Base-by-base conservation (phyloP, 1,140 invertebrate genomes). In the Brachionus angularis region DNA sequence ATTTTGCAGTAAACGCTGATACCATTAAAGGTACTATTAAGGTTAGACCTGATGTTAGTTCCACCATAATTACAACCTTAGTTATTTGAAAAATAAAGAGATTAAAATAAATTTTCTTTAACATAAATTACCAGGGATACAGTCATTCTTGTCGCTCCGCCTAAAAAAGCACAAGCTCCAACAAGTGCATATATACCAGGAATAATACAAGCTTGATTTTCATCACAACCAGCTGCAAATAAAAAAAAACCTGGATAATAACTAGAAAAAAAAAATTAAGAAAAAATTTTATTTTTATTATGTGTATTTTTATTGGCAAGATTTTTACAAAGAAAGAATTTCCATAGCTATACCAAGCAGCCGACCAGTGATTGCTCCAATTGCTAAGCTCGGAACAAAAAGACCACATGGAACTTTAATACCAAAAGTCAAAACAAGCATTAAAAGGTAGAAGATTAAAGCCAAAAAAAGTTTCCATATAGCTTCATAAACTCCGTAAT, bases 101-200 rank as follows among this genome's bases (percentile, higher is more conserved):
- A 4, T 25, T 46, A 27, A 0, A 25, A 0, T n/a, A 99, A 0
- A 10, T 34, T 80, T 82, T 99, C 96, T 82, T 98, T 98, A 96
- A 98, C 98, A 55, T 98, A 98, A 29, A 98, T 96, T 61, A 99
- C 96, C 70, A 99, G 81, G 0, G 94, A 98, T 5, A 99, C 87
- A 72, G 95, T 98, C 93, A 98, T 98, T 75, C 93, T 84, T 0
- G 96, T 99, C n/a, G 98, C 93, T 5, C 96, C 96, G 1, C 96
- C 96, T 0, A 99, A 83, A n/a, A 94, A 91, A 1, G 96, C 96
- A 3, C 95, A 95, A 8, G 96, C 96, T 0, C 96, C 96, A 14
- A 99, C 94, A 89, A 99, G 96, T 0, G 96, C 96, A 81, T 99
- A 99, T n/a, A 99, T 82, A 0, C 94, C 93, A 0, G 96, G 95